phyloP scores from a whole-genome alignment of 1,140 invertebrate species.

The Frieseomelitta varia region DNA sequence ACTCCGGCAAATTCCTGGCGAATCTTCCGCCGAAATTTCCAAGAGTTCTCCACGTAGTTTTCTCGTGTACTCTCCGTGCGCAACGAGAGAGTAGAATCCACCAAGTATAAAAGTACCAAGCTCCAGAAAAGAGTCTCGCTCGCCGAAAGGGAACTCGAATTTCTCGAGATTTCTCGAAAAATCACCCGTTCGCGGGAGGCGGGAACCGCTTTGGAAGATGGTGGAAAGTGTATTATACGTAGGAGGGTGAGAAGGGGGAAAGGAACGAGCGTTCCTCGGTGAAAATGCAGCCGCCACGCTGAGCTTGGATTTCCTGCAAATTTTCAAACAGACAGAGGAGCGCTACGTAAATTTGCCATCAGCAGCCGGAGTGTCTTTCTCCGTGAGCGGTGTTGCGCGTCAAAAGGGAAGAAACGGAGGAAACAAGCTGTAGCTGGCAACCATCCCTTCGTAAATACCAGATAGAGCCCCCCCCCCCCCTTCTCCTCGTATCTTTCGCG shows the following conservation, averaged over 20 bases:
- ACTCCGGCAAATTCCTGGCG: too few species aligned
- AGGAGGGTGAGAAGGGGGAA: not conserved
- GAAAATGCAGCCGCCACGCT: not conserved
- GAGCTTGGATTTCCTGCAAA: not conserved
- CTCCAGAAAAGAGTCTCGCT: not conserved
- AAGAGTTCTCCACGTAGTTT: not conserved
- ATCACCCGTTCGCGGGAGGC: not conserved
- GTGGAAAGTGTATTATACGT: not conserved
- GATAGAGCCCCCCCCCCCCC: not conserved
- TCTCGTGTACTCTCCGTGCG: not conserved
- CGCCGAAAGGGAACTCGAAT: not conserved
- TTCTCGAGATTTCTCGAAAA: not conserved
- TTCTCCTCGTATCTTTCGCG: not conserved
- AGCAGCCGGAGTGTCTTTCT: not conserved
- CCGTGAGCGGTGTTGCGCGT: not conserved
- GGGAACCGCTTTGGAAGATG: not conserved
- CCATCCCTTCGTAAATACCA: not conserved
- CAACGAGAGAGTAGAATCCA: not conserved
- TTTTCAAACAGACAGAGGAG: not conserved
- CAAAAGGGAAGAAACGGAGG: not conserved
- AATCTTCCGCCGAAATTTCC: too few species aligned
- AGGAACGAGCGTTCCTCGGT: not conserved
- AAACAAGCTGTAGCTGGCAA: not conserved
- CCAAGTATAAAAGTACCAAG: not conserved
- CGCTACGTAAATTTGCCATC: not conserved